Base-by-base conservation (phyloP, 2,113 vertebrate genomes). In the Neoarius graeffei region DNA sequence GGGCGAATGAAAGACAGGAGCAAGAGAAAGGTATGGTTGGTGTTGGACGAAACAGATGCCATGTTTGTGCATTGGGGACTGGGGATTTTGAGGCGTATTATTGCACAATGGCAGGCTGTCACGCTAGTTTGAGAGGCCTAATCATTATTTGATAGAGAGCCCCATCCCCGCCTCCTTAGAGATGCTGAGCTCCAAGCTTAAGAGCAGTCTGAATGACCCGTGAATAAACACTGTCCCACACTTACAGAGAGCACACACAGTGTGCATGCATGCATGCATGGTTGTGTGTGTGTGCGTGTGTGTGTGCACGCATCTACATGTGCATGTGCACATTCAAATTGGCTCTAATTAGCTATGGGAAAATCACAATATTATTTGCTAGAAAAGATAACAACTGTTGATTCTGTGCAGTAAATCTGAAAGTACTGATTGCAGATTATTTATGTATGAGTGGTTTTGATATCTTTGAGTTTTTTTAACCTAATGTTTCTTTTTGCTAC, bases 131-230 rank as follows among this genome's bases (percentile, higher is more conserved):
- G 91, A 91, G 92, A 92, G 88, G 93, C 94, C 94, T 96, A 95
- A 95, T 96, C 94, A 95, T 95, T 95, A 94, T 95, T 96, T 95
- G 95, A 95, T 95, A 94, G 94, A 94, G 92, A 77, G 92, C 91
- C 93, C 92, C 91, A 91, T 92, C 81, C 91, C 87, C 92, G 69
- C 92, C 90, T 85, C 87, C 92, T 89, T 89, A 73, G 89, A 62
- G 88, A 85, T 80, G 85, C 73, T 86, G 82, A 85, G 87, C 88
- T 91, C 54, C 80, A 71, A 85, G 67, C 86, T 85, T 82, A 89
- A 88, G 73, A 86, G 85, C 86, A 90, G 87, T 83, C 76, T 95
- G 91, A 94, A 91, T 93, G 95, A 87, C 89, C 93, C 91, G 93
- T 90, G 94, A 96, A 95, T 93, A 87, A 90, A 91, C 88, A 92